Base-by-base conservation (phyloP, 2,797 vertebrate species). In the Epinephelus awoara region DNA sequence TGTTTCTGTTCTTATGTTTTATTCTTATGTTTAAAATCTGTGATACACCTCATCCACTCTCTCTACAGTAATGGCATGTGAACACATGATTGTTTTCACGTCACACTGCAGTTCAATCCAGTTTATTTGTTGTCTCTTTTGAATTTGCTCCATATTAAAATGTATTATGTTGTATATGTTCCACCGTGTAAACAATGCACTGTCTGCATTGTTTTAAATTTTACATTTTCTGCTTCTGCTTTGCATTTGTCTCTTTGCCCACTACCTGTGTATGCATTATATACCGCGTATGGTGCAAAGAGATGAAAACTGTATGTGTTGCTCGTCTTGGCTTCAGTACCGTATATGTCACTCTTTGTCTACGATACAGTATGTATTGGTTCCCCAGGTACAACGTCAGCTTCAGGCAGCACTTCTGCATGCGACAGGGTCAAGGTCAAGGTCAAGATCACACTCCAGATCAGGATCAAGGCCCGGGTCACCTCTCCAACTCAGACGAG, bases 311-410 rank as follows among this genome's bases (percentile, higher is more conserved):
- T 90, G 76, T 88, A 55, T 72, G 79, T 84, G 83, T 85, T 86
- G 87, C 89, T 90, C 80, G 64, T 88, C 84, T 84, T 79, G 76
- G 87, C 85, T 91, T 86, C 89, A 90, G 83, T 88, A 79, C 84
- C 79, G 83, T 80, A 90, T 91, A 85, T 87, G 80, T 92, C 87
- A 86, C 86, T 91, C 86, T 92, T 85, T 92, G 91, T 93, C 89
- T 91, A 92, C 90, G 89, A 93, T 93, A 87, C 93, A 91, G 90
- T 93, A 89, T 93, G 89, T 93, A 87, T 87, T 92, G 91, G 87
- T 93, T 94, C 88, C 85, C 88, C 94, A 99, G 98, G 95, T 98
- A 99, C 94, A 99, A 99, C 13, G 97, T 99, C 85, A 97, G 97
- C 95, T 99, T 97, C 88, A 97, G 97, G 85, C 97, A 98, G 85